Evolutionary conservation across 2,888 invertebrate genomes (phyloP), one percentile per base, ranked within the genome.

Genomic region (Hyposoter dolosus): DNA sequence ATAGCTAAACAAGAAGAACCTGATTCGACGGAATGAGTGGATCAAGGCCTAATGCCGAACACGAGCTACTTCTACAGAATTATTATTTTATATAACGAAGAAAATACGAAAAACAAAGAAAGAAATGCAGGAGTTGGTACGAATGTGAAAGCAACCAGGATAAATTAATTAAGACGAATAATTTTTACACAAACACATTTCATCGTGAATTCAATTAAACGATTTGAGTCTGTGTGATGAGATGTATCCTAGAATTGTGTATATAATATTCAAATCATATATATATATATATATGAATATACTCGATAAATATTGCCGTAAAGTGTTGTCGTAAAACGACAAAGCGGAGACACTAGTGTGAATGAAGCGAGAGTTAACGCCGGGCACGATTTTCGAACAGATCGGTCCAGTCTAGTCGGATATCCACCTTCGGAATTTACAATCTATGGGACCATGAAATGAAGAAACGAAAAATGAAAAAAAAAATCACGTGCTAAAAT

Each of bases 11-110:
- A 68, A 71, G 50, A 66, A 75, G 32, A 69, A 69, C 43, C 68
- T 77, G 65, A 81, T 86, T 83, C 47, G 35, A 81, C 17, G 15
- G 53, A 53, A 80, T 77, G 74, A 19, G 60, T 77, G 74, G 91
- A 79, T 69, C 69, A 68, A 92, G 93, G 93, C 93, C 93, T 93
- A 93, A 50, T 83, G 80, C 78, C 84, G 63, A 87, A 89, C 75
- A 90, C 88, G 90, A 90, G 90, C 92, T 93, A 93, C 93, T 94
- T 92, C 90, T 90, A 90, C 90, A 80, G 92, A 92, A 93, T 91
- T 92, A 91, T 93, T 92, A 93, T 93, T 93, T 93, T 93, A 87
- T 92, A 92, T 91, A 90, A 91, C 76, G 87, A 86, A 83, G 28
- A n/a, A 28, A 68, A 78, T 23, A 15, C 9, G 40, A 53, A 28